Base-by-base conservation (phyloP, 1,140 invertebrate genomes). In the Aphis craccivora region DNA sequence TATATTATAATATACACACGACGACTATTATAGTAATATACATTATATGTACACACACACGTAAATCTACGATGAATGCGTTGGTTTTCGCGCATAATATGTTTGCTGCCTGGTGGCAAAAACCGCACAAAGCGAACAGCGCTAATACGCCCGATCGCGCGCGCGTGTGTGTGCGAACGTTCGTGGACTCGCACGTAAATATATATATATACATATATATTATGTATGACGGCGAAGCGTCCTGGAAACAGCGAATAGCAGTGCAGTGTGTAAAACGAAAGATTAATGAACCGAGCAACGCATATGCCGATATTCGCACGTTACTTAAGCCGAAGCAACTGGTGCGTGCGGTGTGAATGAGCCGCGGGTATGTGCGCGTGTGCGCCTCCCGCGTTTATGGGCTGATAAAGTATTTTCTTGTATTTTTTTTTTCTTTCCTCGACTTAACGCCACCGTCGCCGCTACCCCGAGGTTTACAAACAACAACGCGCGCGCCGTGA, bases 261-360 rank as follows among this genome's bases (percentile, higher is more conserved):
- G 67, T n/a, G 67, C 25, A 30, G 76, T 45, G 43, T 43, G 43
- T 43, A 86, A 93, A 93, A 93, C 91, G 91, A 93, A 93, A 93
- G 91, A 93, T 93, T 93, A 93, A 93, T 93, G 91, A 93, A 93
- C 91, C 91, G 91, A 14, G 91, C 55, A 83, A 84, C 67, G 43
- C 91, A 93, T 86, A 93, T 93, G 91, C 91, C 91, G 91, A 93
- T 93, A 84, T 93, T 93, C 91, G 67, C 91, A 93, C 91, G 91
- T 93, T 93, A 83, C 76, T 83, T 93, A 93, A 93, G 91, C 91
- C 76, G 81, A 93, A 93, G 91, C 91, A 93, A 93, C 91, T 93
- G 91, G 91, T 93, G 91, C 91, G 91, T 93, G 48, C 35, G 60
- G 43, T 45, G 67, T 83, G 76, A 37, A 48, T n/a, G 60, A n/a